Conservation (phyloP, 2,113 vertebrate genomes). For the Odobenus rosmarus region DNA sequence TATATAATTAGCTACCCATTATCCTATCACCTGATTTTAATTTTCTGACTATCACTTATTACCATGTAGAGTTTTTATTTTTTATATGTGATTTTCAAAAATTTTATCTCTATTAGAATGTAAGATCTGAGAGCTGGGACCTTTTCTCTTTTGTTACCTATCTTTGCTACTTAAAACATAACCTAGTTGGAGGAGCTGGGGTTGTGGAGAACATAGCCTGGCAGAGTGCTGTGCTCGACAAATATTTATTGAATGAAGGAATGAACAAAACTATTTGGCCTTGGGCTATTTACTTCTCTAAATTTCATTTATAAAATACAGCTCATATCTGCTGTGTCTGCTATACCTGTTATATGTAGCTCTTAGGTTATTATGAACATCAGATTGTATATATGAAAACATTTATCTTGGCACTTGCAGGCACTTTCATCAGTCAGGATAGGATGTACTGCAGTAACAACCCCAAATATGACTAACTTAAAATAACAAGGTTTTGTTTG, state of each 20-base stretch:
- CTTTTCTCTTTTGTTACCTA: not conserved
- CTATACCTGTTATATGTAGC: not conserved
- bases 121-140: not conserved
- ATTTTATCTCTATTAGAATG: not conserved
- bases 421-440: not conserved
- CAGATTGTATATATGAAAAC: not conserved
- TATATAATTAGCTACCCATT: not conserved
- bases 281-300: not conserved
- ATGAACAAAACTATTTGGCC: not conserved
- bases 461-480: not conserved
- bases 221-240: not conserved
- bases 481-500: not conserved
- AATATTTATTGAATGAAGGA: not conserved
- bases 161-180: not conserved
- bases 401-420: not conserved
- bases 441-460: not conserved
- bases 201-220: not conserved
- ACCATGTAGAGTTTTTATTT: not conserved
- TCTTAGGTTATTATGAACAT: not conserved
- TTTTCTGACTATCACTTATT: not conserved
- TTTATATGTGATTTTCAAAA: not conserved
- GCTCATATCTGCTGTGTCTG: not conserved
- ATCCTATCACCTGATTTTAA: not conserved
- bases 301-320: not conserved
- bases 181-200: not conserved